phyloP scores from a whole-genome alignment of 2,797 vertebrate genomes.

The Rhinophrynus dorsalis region DNA sequence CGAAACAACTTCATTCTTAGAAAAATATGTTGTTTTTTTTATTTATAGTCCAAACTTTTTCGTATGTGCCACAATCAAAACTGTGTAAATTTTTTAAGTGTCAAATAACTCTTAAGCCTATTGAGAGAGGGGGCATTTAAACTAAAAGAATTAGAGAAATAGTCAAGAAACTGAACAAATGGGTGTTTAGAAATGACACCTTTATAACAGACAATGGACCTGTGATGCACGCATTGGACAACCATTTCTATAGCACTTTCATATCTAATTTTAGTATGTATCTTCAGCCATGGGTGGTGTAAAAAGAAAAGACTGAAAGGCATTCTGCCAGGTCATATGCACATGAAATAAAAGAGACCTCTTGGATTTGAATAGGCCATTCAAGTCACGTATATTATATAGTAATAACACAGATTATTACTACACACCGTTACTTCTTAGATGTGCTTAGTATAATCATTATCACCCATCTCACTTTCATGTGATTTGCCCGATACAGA shows the following conservation, averaged over 20 bases:
- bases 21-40: slow-evolving; percentile 15
- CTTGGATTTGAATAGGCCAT: slow-evolving; percentile 13
- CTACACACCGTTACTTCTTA: slow-evolving; percentile 21
- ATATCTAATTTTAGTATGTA: slow-evolving; percentile 12
- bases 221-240: neutral
- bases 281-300: slow-evolving; percentile 16
- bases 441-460: slow-evolving; percentile 10
- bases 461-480: slow-evolving; percentile 8
- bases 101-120: too few species aligned
- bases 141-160: neutral
- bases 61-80: neutral
- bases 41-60: neutral
- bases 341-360: slow-evolving; percentile 20
- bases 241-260: slow-evolving; percentile 9
- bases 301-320: slow-evolving; percentile 10
- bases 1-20: slow-evolving; percentile 52
- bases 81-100: neutral
- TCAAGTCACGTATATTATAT: slow-evolving; percentile 16
- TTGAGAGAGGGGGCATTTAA: too few species aligned
- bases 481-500: neutral
- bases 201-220: neutral
- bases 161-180: slow-evolving; percentile 3
- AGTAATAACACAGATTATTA: slow-evolving; percentile 2
- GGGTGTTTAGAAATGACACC: slow-evolving; percentile 2
- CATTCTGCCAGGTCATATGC: slow-evolving; percentile 22